Evolutionary conservation across 37 sponge, comb jelly and placozoan genomes (phyloP), one percentile per base, ranked within the genome.

Genomic region (Dysidea cf. avara): DNA sequence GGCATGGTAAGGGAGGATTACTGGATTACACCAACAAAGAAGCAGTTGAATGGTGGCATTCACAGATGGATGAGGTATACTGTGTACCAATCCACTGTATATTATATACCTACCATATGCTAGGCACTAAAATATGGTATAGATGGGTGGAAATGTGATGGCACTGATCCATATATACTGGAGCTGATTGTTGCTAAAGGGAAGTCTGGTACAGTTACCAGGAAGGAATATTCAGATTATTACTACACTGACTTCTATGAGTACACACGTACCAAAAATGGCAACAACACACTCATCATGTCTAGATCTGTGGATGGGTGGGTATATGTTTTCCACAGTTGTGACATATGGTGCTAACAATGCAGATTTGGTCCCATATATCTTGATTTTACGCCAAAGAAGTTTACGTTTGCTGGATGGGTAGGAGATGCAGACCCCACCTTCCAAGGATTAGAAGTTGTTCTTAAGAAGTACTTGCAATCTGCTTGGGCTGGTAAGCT

Each of bases 71-170:
- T 38, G 56, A 82, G 64, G 92, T 81, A 30, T n/a, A 26, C 7
- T 32, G 20, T 33, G 47, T 61, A 39, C n/a, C 7, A 29, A 4
- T 30, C 28, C 18, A 30, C 24, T 52, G n/a, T 32, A 71, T 55
- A 33, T 40, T 14, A 21, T 18, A 71, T 2, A 18, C 7, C 50
- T 53, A 2, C 3, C 30, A 53, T 21, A 3, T 29, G 25, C 13
- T 40, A 90, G 90, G 90, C 58, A 9, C 57, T 91, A 6, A 25
- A 39, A 7, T 43, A 64, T 39, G 87, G 76, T 30, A 86, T 91
- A 38, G 92, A 91, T 74, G 92, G 92, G 6, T 91, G 92, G 92
- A 91, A 91, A 63, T 91, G 92, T 78, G 92, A 91, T 71, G 92
- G 86, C 16, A 91, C 92, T 7, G 92, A 91, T 35, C 86, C 86